These are phyloP conservation scores for Gallinago solitaria DNA, from an alignment of 2,797 vertebrate genomes.

Conservation along the genomic window DNA sequence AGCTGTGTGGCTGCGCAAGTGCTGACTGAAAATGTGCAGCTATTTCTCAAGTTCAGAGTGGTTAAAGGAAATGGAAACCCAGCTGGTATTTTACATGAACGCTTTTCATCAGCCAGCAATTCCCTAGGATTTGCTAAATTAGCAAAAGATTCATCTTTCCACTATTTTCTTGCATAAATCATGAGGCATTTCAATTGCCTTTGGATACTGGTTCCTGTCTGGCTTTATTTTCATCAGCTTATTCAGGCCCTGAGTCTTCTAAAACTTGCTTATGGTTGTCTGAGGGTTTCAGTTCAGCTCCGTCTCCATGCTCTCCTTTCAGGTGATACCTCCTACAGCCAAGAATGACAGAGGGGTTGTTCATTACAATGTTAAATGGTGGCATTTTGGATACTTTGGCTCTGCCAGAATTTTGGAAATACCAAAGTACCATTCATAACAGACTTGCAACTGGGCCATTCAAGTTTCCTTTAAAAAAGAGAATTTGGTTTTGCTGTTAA, in stretches of 20 bases:
- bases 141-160: constrained; percentile 53
- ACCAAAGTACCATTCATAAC: neutral
- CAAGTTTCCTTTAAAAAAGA: constrained; percentile 40
- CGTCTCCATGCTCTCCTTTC: constrained; percentile 1
- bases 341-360: constrained; percentile 28
- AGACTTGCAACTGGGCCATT: neutral
- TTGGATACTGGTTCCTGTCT: constrained; percentile 37
- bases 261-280: constrained; percentile 58
- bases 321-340: constrained; percentile 47
- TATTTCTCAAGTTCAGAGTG: constrained; percentile 65
- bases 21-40: constrained; percentile 52
- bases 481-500: neutral
- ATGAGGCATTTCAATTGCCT: neutral
- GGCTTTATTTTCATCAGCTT: constrained; percentile 68
- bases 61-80: constrained; percentile 60
- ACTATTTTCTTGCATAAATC: constrained; percentile 4
- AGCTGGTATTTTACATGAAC: constrained; percentile 60
- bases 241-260: constrained; percentile 33
- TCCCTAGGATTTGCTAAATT: constrained; percentile 54
- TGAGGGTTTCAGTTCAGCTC: constrained; percentile 59
- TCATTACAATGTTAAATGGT: constrained; percentile 38
- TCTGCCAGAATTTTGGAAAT: neutral
- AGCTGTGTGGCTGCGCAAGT: neutral
- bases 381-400: constrained; percentile 39
- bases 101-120: constrained; percentile 69